phyloP scores from a whole-genome alignment of 2,888 invertebrate species.

The Drosophila cognata region DNA sequence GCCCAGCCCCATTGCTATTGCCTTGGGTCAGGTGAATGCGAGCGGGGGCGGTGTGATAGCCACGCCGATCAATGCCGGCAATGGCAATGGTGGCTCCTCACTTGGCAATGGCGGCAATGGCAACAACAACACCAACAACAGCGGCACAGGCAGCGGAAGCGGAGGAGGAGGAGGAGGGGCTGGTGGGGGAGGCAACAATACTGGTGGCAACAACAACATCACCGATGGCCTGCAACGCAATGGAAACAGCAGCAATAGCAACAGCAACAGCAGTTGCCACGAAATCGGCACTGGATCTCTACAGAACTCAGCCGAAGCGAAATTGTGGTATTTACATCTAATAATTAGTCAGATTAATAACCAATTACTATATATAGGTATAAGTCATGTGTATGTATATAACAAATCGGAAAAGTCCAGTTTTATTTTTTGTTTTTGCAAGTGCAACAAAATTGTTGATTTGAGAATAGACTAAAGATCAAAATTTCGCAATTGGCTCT shows the following conservation, averaged over 20 bases:
- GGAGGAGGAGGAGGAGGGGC: constrained; percentile 76
- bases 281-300: constrained; percentile 84
- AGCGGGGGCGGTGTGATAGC: constrained; percentile 83
- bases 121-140: constrained; percentile 74
- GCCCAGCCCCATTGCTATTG: constrained; percentile 93
- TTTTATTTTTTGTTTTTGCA: background rate
- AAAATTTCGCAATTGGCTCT: background rate
- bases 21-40: constrained; percentile 87
- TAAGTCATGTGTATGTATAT: background rate
- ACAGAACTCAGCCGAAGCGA: constrained; percentile 84
- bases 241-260: constrained; percentile 76
- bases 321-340: constrained; percentile 83
- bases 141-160: constrained; percentile 58
- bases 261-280: constrained; percentile 85
- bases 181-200: constrained; percentile 68
- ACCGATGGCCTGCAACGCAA: constrained; percentile 76
- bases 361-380: background rate
- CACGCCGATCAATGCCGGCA: constrained; percentile 84
- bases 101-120: constrained; percentile 70
- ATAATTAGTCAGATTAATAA: background rate
- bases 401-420: background rate
- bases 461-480: background rate
- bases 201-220: constrained; percentile 70
- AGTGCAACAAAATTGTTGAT: background rate
- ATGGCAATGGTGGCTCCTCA: constrained; percentile 57